Percentiles rank a stretch among this genome's conserved stretches.
Evolutionary conservation across 2,113 vertebrate species (phyloP).

Genomic region (Isichthys henryi): DNA sequence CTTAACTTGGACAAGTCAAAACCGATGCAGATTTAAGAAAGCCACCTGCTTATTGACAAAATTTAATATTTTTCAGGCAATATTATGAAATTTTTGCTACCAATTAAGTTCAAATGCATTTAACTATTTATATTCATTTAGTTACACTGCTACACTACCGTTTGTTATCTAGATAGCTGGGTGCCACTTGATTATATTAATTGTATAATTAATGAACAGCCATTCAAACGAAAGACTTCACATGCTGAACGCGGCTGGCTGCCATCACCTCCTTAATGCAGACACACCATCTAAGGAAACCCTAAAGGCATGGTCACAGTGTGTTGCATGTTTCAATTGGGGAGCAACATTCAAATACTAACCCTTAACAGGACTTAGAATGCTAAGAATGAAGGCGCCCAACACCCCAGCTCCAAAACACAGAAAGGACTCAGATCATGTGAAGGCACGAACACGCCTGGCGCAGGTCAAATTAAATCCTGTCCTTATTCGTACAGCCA

Average conservation of each 20-base stretch:
- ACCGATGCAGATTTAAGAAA: background rate
- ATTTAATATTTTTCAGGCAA: background rate
- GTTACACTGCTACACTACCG: background rate
- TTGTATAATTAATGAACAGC: background rate
- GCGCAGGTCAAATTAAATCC: background rate
- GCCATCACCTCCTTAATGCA: background rate
- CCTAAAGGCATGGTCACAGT: background rate
- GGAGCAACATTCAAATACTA: background rate
- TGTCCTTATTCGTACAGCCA: background rate
- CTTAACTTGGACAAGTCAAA: background rate
- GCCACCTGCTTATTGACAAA: background rate
- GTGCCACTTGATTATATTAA: background rate
- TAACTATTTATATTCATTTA: background rate
- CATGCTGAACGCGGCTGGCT: background rate
- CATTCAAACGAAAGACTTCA: background rate
- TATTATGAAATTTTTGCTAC: background rate
- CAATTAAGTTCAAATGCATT: background rate
- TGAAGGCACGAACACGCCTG: background rate
- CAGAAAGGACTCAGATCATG: background rate
- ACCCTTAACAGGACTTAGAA: background rate
- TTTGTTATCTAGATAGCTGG: background rate
- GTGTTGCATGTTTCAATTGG: background rate
- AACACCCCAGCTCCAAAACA: background rate
- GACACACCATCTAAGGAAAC: background rate
- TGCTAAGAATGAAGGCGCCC: background rate